Conservation (phyloP, 2,888 invertebrate genomes). For the Athalia cordata region DNA sequence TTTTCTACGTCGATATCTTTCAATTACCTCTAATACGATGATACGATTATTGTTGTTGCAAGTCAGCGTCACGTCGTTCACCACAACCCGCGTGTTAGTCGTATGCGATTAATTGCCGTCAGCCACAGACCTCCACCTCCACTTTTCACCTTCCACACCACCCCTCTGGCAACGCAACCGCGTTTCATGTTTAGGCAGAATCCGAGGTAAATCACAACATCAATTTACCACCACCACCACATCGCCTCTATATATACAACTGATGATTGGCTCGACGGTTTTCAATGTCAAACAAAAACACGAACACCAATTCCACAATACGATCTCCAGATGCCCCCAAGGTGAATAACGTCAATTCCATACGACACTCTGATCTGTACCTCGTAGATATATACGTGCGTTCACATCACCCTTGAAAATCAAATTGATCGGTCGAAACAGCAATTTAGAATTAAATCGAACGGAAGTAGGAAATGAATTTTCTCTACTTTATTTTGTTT, state of each 20-base stretch:
- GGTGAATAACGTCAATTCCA: no score
- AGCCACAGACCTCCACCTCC: slow-evolving; percentile 64
- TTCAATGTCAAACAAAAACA: no score
- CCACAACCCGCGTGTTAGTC: slow-evolving; percentile 62
- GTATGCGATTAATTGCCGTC: slow-evolving; percentile 71
- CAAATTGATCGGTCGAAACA: no score
- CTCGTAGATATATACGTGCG: no score
- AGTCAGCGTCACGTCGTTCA: slow-evolving; percentile 72
- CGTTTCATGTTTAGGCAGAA: background rate
- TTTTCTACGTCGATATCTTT: slow-evolving; percentile 67
- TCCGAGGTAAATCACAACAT: slow-evolving; percentile 29
- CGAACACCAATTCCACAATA: no score
- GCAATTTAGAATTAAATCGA: no score
- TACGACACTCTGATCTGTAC: no score
- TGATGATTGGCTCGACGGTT: background rate
- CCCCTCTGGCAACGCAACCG: slow-evolving; percentile 9
- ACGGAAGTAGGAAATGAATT: no score
- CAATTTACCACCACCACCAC: slow-evolving; percentile 52
- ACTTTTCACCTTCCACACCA: no score
- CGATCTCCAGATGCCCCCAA: no score
- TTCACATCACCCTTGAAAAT: no score
- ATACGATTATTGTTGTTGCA: slow-evolving; percentile 63
- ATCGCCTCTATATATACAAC: slow-evolving; percentile 47
- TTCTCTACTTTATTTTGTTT: no score
- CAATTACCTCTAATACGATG: slow-evolving; percentile 73